Base-by-base conservation (phyloP, 1,140 invertebrate genomes). In the Caenorhabditis briggsae region DNA sequence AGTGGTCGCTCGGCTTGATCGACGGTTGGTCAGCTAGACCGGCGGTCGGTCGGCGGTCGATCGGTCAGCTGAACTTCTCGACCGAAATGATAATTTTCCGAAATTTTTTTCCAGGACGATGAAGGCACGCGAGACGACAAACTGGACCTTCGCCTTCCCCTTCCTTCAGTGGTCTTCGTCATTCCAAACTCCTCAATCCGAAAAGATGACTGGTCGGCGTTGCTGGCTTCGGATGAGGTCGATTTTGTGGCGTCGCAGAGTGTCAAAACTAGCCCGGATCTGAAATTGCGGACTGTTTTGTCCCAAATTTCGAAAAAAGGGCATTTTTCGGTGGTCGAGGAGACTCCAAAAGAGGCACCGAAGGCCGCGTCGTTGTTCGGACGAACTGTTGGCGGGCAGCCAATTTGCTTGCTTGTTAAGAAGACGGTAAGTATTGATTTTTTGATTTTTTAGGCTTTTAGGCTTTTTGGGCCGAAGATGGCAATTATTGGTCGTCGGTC, bases 341-440 rank as follows among this genome's bases (percentile, higher is more conserved):
- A 90, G n/a, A 55, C 82, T 2, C 61, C 87, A 23, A 84, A 85
- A n/a, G 89, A 90, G 7, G 90, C 82, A 11, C 61, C 87, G 41
- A 84, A 85, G 33, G 89, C 90, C 6, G 90, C 88, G 7, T 90
- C 89, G 20, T 84, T 91, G 12, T 91, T 89, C 53, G 89, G 89
- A n/a, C 82, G 86, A 55, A 85, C 83, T 43, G 64, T 86, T 3
- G 50, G 64, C 20, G 84, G 86, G 33, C 48, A 90, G n/a, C 89
- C 90, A 9, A 86, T 91, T 56, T 91, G 90, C 85, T 61, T 91
- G 41, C 58, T 91, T n/a, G 58, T 91, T 41, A 91, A 91, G 82
- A 88, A 89, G 56, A 88, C 88, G 46, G 90, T 90, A 50, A 86
- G 86, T 74, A n/a, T n/a, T n/a, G n/a, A n/a, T n/a, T n/a, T n/a